A percentile compares a stretch with the other conserved stretches of the same genome.
Conservation (phyloP, 2,797 vertebrate species). For the Gadopsis bispinosus region DNA sequence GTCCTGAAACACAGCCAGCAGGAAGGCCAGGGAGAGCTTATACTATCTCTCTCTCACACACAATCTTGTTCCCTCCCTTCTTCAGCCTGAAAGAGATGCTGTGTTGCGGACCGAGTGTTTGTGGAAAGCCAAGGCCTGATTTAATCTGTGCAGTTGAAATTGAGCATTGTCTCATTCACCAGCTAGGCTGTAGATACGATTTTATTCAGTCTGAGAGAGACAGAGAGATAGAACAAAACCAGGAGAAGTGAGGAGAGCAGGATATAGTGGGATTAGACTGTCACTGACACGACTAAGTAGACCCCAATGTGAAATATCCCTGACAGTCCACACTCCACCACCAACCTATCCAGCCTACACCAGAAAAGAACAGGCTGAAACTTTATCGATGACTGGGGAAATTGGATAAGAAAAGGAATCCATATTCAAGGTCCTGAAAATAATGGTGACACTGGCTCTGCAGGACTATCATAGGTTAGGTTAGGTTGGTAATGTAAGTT, state of each 20-base stretch:
- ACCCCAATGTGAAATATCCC: constrained; percentile 44
- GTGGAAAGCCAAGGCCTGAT: constrained; percentile 53
- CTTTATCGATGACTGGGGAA: constrained; percentile 34
- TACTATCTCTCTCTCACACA: constrained; percentile 9
- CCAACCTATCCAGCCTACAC: constrained; percentile 32
- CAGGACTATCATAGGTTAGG: not conserved
- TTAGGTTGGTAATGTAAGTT: not conserved
- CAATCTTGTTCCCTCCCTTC: constrained; percentile 21
- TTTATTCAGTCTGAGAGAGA: constrained; percentile 42
- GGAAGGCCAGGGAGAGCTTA: constrained; percentile 47
- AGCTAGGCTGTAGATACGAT: constrained; percentile 32
- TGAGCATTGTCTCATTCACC: constrained; percentile 48
- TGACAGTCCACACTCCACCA: constrained; percentile 40
- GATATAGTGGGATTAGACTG: constrained; percentile 57
- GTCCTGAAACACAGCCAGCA: constrained; percentile 61
- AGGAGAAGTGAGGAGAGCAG: constrained; percentile 48
- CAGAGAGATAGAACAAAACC: constrained; percentile 16
- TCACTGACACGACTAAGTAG: constrained; percentile 60
- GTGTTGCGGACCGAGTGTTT: constrained; percentile 42
- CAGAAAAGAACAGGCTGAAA: constrained; percentile 22
- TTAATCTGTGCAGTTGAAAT: constrained; percentile 64
- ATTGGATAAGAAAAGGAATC: constrained; percentile 3
- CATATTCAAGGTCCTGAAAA: constrained; percentile 9
- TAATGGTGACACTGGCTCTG: not conserved
- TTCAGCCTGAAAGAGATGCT: constrained; percentile 51